phyloP scores from a whole-genome alignment of 2,888 invertebrate species.

The Mesochorus sp. region DNA sequence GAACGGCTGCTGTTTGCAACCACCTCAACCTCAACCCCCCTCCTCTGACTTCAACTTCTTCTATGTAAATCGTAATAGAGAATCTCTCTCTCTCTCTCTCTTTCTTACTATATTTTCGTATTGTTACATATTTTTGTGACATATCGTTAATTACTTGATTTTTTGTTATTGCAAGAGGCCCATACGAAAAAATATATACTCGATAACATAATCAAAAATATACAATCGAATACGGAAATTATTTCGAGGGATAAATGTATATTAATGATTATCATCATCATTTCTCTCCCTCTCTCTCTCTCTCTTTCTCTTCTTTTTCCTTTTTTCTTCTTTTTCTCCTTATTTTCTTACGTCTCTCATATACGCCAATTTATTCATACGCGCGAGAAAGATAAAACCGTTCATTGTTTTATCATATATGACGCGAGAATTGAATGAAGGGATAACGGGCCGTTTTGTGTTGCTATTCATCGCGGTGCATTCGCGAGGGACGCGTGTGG shows the following conservation, averaged over 20 bases:
- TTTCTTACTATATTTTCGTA: background rate
- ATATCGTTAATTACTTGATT: too few relatives aligned
- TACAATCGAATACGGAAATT: too few relatives aligned
- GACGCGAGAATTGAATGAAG: constrained; percentile 24
- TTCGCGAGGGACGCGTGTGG: too few relatives aligned
- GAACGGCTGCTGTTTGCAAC: constrained; percentile 26
- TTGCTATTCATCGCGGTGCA: constrained; percentile 15
- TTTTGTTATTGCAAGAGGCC: too few relatives aligned
- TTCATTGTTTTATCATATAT: constrained; percentile 29
- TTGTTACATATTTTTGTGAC: too few relatives aligned
- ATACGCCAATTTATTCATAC: constrained; percentile 34
- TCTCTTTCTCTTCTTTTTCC: background rate
- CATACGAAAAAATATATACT: too few relatives aligned
- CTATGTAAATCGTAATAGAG: background rate
- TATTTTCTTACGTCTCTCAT: background rate
- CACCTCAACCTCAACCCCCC: constrained; percentile 27
- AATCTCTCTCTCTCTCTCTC: background rate
- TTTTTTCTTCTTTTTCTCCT: background rate
- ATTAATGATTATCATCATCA: too few relatives aligned
- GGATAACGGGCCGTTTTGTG: constrained; percentile 18
- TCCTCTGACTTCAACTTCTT: background rate
- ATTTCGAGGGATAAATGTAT: too few relatives aligned
- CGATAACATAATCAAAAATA: too few relatives aligned
- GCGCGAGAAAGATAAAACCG: constrained; percentile 34
- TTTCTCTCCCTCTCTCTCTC: too few relatives aligned